Base-by-base conservation (phyloP, 2,113 vertebrate species). In the Pogonocichla stellata region DNA sequence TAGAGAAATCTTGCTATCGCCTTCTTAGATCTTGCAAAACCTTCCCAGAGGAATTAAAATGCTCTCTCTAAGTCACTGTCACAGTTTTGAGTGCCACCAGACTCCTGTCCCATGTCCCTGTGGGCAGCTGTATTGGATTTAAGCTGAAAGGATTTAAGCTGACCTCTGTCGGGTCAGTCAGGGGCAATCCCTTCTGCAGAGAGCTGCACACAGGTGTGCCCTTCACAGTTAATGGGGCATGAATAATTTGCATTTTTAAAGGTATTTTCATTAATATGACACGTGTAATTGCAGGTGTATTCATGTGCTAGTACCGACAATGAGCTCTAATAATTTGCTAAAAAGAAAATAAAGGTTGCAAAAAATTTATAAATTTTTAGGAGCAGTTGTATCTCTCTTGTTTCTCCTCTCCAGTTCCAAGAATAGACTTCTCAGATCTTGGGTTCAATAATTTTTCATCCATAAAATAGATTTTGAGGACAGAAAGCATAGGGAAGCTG, bases 51-150 rank as follows among this genome's bases (percentile, higher is more conserved):
- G 38, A 50, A 29, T 48, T 60, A 14, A 83, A 79, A 38, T 43
- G 31, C 12, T 31, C 24, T 92, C 28, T 2, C 14, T 45, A 34
- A 43, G 33, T 51, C 5, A 1, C 34, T 9, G 3, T 57, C 36
- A 51, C 26, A 50, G 18, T 53, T 74, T 67, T 3, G 1, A 24
- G 20, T 66, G 19, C 42, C 31, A 57, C 45, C 31, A n/a, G 3
- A 43, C 60, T 83, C 29, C 26, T 33, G 33, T 34, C n/a, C 58
- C 0, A 0, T 16, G n/a, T 80, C 1, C 0, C 38, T 61, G 20
- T 38, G 40, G 14, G 34, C 14, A 33, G 34, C 28, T 3, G 53
- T 72, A 42, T 61, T 62, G 50, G 14, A 48, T 75, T 57, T 33
- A 34, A 84, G 40, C 73, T 72, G 90, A 51, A 92, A 62, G 48